Evolutionary conservation across 2,113 vertebrate species (phyloP).

Genomic region (Macheiramphus alcinus): DNA sequence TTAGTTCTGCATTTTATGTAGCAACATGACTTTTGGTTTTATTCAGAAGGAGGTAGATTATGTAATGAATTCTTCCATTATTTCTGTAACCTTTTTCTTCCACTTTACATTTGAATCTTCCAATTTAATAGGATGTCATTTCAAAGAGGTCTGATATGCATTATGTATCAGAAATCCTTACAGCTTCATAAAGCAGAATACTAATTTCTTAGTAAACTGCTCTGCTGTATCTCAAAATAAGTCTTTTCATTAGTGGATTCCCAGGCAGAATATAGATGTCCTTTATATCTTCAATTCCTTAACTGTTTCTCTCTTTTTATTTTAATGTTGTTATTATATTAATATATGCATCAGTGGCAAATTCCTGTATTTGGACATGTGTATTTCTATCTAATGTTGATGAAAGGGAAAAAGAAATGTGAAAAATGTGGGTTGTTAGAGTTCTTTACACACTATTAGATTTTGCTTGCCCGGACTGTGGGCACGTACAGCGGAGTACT

Average conservation of each 20-base stretch:
- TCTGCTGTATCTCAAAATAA: conserved; percentile 22
- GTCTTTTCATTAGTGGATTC: not conserved
- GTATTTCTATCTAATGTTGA: not conserved
- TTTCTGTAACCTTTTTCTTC: conserved; percentile 56
- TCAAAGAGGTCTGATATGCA: conserved; percentile 24
- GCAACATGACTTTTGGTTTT: conserved; percentile 31
- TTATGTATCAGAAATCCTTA: conserved; percentile 52
- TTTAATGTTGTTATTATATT: not conserved
- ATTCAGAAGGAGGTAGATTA: conserved; percentile 50
- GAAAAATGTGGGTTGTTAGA: not conserved
- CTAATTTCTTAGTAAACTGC: conserved; percentile 45
- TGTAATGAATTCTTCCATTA: conserved; percentile 56
- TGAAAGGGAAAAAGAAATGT: not conserved
- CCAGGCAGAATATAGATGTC: not conserved
- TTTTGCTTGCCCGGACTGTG: not conserved
- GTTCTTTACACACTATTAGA: not conserved
- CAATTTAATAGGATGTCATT: conserved; percentile 42
- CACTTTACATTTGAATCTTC: conserved; percentile 47
- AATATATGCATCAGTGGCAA: not conserved
- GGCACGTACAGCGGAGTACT: not conserved
- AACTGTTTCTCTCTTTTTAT: not conserved
- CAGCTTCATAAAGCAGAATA: conserved; percentile 27
- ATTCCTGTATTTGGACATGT: not conserved
- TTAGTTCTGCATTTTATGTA: conserved; percentile 14
- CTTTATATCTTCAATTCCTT: not conserved